Conservation (phyloP, 2,113 vertebrate species). For the Mobula birostris region DNA sequence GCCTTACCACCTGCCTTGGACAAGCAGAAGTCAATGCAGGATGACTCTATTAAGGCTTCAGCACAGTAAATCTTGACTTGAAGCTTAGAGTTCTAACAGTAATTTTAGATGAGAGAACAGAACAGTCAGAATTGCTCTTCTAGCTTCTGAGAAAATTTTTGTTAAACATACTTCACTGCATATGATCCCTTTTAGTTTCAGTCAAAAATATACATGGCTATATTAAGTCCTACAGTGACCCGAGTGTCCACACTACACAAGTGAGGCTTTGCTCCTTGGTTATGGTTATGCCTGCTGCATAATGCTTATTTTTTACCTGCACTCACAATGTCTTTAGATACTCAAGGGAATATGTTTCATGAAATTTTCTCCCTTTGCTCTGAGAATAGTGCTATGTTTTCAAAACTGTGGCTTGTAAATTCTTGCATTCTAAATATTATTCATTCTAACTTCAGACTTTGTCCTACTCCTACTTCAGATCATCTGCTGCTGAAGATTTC, state of each 20-base stretch:
- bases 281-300: not conserved
- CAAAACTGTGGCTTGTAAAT: not conserved
- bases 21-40: not conserved
- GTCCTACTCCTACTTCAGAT: too few species aligned
- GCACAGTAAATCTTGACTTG: not conserved
- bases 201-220: not conserved
- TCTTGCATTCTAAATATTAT: not conserved
- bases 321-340: not conserved
- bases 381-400: not conserved
- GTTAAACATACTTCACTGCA: not conserved
- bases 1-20: not conserved
- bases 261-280: not conserved
- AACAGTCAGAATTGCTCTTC: not conserved
- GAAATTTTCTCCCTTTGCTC: not conserved
- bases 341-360: not conserved
- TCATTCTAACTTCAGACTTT: not conserved
- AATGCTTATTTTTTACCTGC: not conserved
- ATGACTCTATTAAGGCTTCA: not conserved
- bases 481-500: too few species aligned
- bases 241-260: not conserved
- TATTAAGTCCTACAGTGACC: not conserved
- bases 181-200: not conserved
- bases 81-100: not conserved
- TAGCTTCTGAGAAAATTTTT: not conserved
- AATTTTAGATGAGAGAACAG: not conserved